Percentiles rank a stretch among this genome's conserved stretches.
Evolutionary conservation across 2,797 vertebrate genomes (phyloP).

Genomic region (Anniella stebbinsi): DNA sequence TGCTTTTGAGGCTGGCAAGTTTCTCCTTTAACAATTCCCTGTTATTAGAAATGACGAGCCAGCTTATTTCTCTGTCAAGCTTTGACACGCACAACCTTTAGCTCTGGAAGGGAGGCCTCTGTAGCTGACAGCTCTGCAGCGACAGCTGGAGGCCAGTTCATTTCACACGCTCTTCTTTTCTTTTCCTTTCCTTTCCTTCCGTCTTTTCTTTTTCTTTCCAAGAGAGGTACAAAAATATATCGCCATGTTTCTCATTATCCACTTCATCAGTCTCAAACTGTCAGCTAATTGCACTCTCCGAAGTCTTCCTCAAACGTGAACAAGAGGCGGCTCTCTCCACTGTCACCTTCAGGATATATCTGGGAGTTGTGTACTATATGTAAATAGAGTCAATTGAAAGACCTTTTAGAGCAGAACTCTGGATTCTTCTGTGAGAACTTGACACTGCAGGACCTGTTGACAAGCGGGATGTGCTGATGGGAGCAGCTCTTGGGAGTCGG

Average conservation of each 20-base stretch:
- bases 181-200: neutral
- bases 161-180: slow-evolving; percentile 10
- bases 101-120: rapidly evolving
- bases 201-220: neutral
- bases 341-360: slow-evolving; percentile 31
- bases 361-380: rapidly evolving
- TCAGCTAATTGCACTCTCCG: slow-evolving; percentile 65
- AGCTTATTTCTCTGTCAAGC: slow-evolving; percentile 22
- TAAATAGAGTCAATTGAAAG: rapidly evolving
- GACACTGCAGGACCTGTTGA: neutral
- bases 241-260: slow-evolving; percentile 69
- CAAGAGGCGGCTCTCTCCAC: slow-evolving; percentile 44
- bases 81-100: slow-evolving; percentile 39
- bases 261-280: slow-evolving; percentile 74
- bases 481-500: no score
- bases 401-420: neutral
- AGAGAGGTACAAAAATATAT: slow-evolving; percentile 51
- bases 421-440: neutral
- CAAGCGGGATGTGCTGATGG: rapidly evolving
- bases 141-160: neutral
- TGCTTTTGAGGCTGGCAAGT: neutral
- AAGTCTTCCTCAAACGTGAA: slow-evolving; percentile 53
- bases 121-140: neutral
- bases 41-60: slow-evolving; percentile 20
- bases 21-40: neutral